These are phyloP conservation scores for Mus pahari DNA, from an alignment of 2,113 vertebrate species.

Conservation along the genomic window DNA sequence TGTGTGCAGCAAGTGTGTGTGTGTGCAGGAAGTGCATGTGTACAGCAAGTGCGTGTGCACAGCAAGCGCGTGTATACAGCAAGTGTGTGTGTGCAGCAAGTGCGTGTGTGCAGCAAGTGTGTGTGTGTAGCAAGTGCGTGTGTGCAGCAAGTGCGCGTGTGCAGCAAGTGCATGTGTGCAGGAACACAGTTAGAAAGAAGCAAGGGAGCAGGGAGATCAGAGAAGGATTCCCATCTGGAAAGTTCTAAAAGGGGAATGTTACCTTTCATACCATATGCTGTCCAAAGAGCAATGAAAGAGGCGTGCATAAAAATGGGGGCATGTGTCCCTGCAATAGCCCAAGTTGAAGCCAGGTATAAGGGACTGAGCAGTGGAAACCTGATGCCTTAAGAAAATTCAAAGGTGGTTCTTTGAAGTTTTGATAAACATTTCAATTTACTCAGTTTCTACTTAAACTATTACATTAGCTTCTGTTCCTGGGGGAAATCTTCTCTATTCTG, in stretches of 20 bases:
- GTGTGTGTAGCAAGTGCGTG: not conserved
- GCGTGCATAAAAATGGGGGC: accelerated
- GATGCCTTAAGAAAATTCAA: not conserved
- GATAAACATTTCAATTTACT: not conserved
- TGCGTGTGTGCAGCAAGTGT: not conserved
- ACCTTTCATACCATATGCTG: accelerated
- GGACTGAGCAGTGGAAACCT: not conserved
- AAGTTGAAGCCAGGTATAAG: not conserved
- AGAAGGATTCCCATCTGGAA: not conserved
- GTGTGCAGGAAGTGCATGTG: not conserved
- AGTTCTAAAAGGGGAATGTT: not conserved
- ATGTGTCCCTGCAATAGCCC: too few relatives aligned
- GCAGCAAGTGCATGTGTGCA: not conserved
- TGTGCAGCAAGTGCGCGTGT: not conserved
- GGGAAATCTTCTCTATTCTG: not conserved
- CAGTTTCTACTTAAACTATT: not conserved
- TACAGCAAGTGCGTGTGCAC: not conserved
- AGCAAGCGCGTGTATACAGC: too few relatives aligned
- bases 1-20: not conserved
- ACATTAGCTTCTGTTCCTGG: not conserved
- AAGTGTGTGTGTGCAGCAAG: not conserved
- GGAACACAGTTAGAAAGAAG: not conserved
- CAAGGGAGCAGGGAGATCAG: not conserved
- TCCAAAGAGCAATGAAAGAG: not conserved
- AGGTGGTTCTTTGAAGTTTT: not conserved